Percentiles rank a stretch among this genome's conserved stretches.
These are phyloP conservation scores for pig (Sus scrofa) DNA, from an alignment of 2,113 vertebrate genomes.

Conservation along the genomic window DNA sequence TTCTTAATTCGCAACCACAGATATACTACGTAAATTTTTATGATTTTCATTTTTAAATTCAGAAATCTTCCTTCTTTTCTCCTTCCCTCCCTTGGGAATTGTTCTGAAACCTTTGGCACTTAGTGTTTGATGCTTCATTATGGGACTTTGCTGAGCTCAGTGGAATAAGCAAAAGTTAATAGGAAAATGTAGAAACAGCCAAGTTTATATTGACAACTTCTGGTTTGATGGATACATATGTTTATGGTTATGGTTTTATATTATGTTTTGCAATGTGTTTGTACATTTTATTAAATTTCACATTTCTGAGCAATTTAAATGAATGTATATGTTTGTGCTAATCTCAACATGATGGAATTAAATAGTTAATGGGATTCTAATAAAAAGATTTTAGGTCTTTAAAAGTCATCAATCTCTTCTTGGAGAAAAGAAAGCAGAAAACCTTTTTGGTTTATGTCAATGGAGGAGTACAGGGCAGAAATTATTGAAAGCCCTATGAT, in stretches of 20 bases:
- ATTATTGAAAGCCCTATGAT: neutral
- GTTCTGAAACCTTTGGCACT: neutral
- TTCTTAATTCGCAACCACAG: neutral
- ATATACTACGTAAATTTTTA: neutral
- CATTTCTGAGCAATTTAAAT: neutral
- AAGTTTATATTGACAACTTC: neutral
- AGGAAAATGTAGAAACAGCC: neutral
- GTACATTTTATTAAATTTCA: neutral
- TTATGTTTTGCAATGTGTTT: neutral
- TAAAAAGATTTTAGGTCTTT: neutral
- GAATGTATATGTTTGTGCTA: neutral
- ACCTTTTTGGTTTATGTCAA: neutral
- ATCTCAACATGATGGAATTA: neutral
- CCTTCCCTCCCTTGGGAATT: neutral
- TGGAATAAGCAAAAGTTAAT: neutral
- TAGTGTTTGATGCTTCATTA: neutral
- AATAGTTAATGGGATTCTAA: neutral
- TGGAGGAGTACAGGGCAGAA: neutral
- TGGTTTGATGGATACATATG: neutral
- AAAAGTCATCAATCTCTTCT: neutral
- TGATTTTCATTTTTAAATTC: slow-evolving; percentile 16
- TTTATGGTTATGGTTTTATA: neutral
- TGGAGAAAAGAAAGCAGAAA: neutral
- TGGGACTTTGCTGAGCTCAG: neutral
- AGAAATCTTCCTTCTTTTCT: neutral